Base-by-base conservation (phyloP, 1,140 invertebrate genomes). In the Plodia interpunctella region DNA sequence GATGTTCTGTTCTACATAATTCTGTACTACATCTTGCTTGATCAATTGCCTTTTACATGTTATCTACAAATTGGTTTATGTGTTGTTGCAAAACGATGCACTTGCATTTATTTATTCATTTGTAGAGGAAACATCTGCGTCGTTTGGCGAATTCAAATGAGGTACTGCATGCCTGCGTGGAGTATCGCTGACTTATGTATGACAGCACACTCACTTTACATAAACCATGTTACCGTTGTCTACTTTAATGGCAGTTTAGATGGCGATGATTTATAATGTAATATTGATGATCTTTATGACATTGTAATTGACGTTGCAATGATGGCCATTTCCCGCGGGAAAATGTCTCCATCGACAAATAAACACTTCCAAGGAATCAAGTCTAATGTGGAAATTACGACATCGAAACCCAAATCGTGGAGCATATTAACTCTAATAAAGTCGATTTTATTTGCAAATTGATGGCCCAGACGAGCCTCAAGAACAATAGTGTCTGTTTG, bases 1-100 rank as follows among this genome's bases (percentile, higher is more conserved):
- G 62, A 75, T 68, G 59, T 69, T 51, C 58, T 59, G 61, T 64
- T 66, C 54, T 44, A 72, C 60, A 67, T 72, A 62, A 60, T 64
- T 66, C 54, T 44, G 68, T 58, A 67, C 70, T 60, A 60, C 61
- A 65, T 67, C 62, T 59, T 64, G 68, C 61, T 64, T 73, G 71
- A 73, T 73, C 65, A 66, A 73, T 73, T 56, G 55, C 63, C 63
- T 68, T 70, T 70, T 70, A 66, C 60, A 59, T 8, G 60, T 20
- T 77, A 76, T 74, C 73, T 76, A 64, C 57, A 65, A 76, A 78
- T 80, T 70, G 68, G 72, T 74, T 69, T 69, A 66, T 64, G 65
- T 63, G 62, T 56, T n/a, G n/a, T 68, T 70, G 66, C 70, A 57
- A 57, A 49, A 60, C 65, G 61, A 70, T 67, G 51, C 65, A 71